Evolutionary conservation across 2,113 vertebrate genomes (phyloP), one percentile per base, ranked within the genome.

Genomic region (Takifugu bimaculatus): DNA sequence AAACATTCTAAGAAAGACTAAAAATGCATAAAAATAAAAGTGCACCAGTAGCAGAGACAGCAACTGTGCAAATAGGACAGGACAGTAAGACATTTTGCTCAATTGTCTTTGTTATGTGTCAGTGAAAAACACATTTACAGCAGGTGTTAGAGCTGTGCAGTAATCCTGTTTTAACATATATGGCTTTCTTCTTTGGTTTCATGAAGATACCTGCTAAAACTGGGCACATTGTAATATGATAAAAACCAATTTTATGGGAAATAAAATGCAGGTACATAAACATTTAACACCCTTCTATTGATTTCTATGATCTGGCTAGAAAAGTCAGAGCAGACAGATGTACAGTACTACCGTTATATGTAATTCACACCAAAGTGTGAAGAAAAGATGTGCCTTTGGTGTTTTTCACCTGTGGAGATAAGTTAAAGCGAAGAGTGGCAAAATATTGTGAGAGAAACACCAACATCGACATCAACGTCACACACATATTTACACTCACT

Each of bases 181-280:
- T 89, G 88, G 86, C 88, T 90, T 88, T 84, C 74, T 78, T 85
- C 83, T 90, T 90, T 91, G 89, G 87, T 84, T 88, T 78, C 25
- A 48, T 48, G 13, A 48, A 60, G 47, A 62, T 58, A 78, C 61
- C 50, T 61, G 67, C 66, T 57, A 60, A 58, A 76, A 64, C 55
- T 63, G 60, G 49, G 65, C 49, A 58, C 48, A 55, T 25, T 53
- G 27, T 50, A 54, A 29, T 20, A 10, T 2, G 3, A 20, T 9
- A 50, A 50, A 20, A 50, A 50, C 14, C 39, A 51, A 32, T 60
- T 11, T 28, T 68, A 51, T 28, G 72, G 57, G 43, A 65, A 72
- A 50, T 68, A n/a, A 65, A 59, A 63, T 39, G 35, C 35, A 32
- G 2, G 50, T 58, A 68, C 25, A 10, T 39, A 10, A 39, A 6